phyloP scores from a whole-genome alignment of 2,113 vertebrate genomes.

The Gasterosteus nipponicus region DNA sequence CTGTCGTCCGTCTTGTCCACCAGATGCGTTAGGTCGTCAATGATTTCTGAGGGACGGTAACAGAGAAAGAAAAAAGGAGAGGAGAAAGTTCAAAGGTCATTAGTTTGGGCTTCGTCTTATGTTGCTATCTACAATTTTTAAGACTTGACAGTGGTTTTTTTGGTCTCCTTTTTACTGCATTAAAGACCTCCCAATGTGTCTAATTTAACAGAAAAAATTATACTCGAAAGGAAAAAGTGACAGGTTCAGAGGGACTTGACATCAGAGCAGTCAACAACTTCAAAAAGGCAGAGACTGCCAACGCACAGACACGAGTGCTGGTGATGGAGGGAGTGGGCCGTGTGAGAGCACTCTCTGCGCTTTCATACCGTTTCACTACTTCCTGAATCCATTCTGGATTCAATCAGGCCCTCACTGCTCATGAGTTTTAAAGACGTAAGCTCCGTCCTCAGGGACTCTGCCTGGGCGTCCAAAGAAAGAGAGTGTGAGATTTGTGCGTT shows the following conservation, averaged over 20 bases:
- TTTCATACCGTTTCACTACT: conserved; percentile 52
- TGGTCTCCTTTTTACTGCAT: conserved; percentile 5
- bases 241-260: conserved; percentile 38
- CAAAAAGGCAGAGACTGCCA: conserved; percentile 36
- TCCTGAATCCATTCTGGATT: conserved; percentile 43
- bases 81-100: neutral
- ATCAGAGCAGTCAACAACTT: conserved; percentile 49
- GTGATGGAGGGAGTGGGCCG: conserved; percentile 23
- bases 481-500: neutral
- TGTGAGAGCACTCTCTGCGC: conserved; percentile 47
- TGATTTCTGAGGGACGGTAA: conserved; percentile 86
- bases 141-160: conserved; percentile 3
- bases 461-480: conserved; percentile 24
- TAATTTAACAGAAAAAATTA: conserved; percentile 34
- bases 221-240: conserved; percentile 37
- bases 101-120: conserved; percentile 3
- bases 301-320: conserved; percentile 39
- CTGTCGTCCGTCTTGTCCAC: conserved; percentile 92
- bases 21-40: conserved; percentile 92
- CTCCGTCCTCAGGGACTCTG: conserved; percentile 27
- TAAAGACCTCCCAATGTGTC: conserved; percentile 37
- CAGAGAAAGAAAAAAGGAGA: neutral
- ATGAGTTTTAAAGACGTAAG: conserved; percentile 46
- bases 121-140: neutral
- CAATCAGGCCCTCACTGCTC: conserved; percentile 51